Evolutionary conservation across 2,113 vertebrate genomes (phyloP).

Genomic region (Nothocercus julius): DNA sequence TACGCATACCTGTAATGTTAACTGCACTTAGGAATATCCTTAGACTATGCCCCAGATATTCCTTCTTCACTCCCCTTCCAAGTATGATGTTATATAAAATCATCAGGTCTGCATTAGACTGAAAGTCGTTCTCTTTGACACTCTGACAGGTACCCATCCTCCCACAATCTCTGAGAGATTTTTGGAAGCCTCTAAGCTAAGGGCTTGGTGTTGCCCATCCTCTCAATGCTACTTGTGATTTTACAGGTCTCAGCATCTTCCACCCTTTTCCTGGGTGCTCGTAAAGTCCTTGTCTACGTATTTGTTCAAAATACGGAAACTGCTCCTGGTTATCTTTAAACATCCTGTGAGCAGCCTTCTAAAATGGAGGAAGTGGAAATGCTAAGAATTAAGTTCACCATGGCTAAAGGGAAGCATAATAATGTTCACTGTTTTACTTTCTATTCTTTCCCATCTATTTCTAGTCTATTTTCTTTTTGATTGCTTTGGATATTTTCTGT

Average conservation of each 20-base stretch:
- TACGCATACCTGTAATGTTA: neutral
- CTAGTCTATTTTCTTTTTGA: rapidly evolving
- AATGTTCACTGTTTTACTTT: neutral
- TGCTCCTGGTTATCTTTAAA: neutral
- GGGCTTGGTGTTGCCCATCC: neutral
- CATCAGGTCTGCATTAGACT: neutral
- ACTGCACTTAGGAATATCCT: neutral
- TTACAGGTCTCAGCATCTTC: neutral
- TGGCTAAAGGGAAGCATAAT: neutral
- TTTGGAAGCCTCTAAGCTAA: neutral
- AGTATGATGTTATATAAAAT: neutral
- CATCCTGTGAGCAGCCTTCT: neutral
- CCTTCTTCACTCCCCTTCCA: neutral
- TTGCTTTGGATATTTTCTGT: neutral
- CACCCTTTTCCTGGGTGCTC: neutral
- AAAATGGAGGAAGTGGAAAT: neutral
- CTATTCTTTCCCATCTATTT: neutral
- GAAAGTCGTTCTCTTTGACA: neutral
- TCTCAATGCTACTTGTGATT: neutral
- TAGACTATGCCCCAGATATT: neutral
- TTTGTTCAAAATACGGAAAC: neutral
- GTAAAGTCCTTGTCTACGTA: neutral
- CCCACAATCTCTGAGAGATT: neutral
- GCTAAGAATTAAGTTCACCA: neutral
- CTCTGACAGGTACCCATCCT: rapidly evolving